Conservation (phyloP, 2,888 invertebrate genomes). For the Iselma pallidipennis region DNA sequence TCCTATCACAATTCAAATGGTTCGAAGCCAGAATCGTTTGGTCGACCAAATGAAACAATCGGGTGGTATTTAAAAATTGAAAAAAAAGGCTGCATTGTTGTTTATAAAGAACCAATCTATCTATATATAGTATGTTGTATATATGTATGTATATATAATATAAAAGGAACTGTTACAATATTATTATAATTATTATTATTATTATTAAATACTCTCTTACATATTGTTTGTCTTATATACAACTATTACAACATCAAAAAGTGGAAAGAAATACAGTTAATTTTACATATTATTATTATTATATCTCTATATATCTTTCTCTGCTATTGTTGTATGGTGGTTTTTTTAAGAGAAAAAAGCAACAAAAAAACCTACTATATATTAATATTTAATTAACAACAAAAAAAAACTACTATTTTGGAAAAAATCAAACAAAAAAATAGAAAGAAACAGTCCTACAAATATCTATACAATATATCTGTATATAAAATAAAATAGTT, state of each 20-base stretch:
- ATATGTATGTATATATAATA: background rate
- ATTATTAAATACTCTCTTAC: background rate
- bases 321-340: no score
- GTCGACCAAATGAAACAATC: no score
- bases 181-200: constrained; percentile 28
- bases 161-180: constrained; percentile 23
- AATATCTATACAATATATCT: constrained; percentile 23
- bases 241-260: constrained; percentile 31
- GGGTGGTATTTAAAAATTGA: no score
- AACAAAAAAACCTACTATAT: no score
- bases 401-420: no score
- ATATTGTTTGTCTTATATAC: constrained; percentile 25
- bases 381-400: no score
- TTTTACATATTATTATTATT: no score
- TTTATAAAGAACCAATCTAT: constrained; percentile 4
- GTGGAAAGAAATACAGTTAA: constrained; percentile 32
- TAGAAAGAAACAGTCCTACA: constrained; percentile 25
- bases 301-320: no score
- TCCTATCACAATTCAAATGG: no score
- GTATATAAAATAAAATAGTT: constrained; percentile 32
- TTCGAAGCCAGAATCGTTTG: no score
- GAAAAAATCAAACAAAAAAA: constrained; percentile 21
- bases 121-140: constrained; percentile 13
- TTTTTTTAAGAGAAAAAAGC: constrained; percentile 23
- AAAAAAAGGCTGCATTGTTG: no score